These are phyloP conservation scores for Melierax canorus DNA, from an alignment of 2,113 vertebrate species.

Conservation along the genomic window DNA sequence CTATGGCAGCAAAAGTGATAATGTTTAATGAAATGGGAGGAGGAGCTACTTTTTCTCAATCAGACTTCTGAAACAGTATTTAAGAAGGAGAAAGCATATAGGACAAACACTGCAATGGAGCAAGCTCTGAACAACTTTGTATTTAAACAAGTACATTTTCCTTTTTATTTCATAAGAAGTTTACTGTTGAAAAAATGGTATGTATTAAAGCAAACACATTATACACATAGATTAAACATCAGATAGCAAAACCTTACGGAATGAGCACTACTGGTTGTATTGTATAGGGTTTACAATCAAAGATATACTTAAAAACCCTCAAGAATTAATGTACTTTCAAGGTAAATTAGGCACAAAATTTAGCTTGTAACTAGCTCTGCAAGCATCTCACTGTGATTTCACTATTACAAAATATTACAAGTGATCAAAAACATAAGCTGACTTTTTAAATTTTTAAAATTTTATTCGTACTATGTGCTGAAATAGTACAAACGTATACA, in stretches of 20 bases:
- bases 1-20: not conserved
- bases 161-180: constrained; percentile 72
- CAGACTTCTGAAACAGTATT: not conserved
- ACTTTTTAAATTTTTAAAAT: not conserved
- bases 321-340: constrained; percentile 48
- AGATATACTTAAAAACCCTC: constrained; percentile 46
- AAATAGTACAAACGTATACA: constrained; percentile 44
- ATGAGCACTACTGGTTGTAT: constrained; percentile 42
- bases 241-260: constrained; percentile 62
- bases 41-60: not conserved
- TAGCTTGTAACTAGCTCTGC: constrained; percentile 54
- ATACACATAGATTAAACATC: constrained; percentile 66
- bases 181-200: constrained; percentile 73
- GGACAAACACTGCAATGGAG: not conserved
- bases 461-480: constrained; percentile 17
- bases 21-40: not conserved
- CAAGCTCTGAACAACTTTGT: constrained; percentile 31
- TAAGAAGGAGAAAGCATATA: not conserved
- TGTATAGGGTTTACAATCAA: constrained; percentile 46
- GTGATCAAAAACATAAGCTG: constrained; percentile 40
- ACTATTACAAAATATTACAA: constrained; percentile 10
- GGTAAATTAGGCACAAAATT: constrained; percentile 58
- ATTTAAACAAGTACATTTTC: constrained; percentile 72
- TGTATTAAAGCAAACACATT: constrained; percentile 70
- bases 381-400: constrained; percentile 54